Evolutionary conservation across 2,888 invertebrate genomes (phyloP).

Genomic region (Zhuqinia jingwanae): DNA sequence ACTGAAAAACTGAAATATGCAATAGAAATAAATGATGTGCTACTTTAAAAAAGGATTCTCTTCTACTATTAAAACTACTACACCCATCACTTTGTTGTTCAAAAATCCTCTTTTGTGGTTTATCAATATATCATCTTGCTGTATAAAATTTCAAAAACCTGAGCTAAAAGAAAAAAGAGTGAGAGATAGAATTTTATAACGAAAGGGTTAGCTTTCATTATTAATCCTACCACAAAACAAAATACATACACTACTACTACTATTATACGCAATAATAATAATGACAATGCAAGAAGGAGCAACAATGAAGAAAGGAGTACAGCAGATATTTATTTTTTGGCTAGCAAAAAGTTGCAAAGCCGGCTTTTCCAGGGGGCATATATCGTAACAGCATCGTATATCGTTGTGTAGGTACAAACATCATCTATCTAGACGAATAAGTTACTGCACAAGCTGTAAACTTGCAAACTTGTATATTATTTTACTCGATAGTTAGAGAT

Average conservation of each 20-base stretch:
- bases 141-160: neutral
- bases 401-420: constrained; percentile 1
- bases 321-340: constrained; percentile 57
- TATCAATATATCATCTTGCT: neutral
- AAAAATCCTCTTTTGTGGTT: neutral
- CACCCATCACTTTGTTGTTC: neutral
- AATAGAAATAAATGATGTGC: neutral
- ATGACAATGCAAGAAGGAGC: constrained; percentile 30
- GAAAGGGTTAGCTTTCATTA: constrained; percentile 36
- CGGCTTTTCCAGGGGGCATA: constrained; percentile 79
- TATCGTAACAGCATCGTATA: constrained; percentile 50
- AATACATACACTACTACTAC: neutral
- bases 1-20: neutral
- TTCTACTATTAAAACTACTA: neutral
- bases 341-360: constrained; percentile 77
- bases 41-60: neutral
- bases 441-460: no score
- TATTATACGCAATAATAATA: constrained; percentile 15
- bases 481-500: no score
- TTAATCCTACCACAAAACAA: constrained; percentile 17
- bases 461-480: neutral
- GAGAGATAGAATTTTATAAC: neutral
- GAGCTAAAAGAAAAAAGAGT: neutral
- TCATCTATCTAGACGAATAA: no score
- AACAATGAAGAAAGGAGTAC: constrained; percentile 23